These are phyloP conservation scores for Drosophila maculinotata DNA, from an alignment of 2,888 invertebrate species.

Conservation along the genomic window DNA sequence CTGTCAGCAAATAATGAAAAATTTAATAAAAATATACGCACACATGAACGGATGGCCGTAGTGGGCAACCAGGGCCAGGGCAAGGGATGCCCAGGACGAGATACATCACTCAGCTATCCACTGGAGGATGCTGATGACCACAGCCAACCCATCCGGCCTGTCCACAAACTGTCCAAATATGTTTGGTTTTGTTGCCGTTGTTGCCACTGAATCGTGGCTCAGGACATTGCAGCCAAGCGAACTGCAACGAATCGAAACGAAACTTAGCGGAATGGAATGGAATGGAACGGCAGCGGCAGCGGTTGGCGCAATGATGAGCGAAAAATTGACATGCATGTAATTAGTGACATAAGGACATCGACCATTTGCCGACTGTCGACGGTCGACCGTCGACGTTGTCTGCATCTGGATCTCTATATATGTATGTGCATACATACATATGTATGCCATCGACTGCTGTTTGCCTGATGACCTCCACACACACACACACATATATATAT, in stretches of 20 bases:
- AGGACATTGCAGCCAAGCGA: too few species aligned
- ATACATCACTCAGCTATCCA: slow-evolving; percentile 18
- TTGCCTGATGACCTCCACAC: slow-evolving; percentile 24
- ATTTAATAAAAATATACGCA: slow-evolving; percentile 73
- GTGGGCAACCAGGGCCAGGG: too few species aligned
- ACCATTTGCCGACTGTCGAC: slow-evolving; percentile 28
- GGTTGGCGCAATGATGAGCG: slow-evolving; percentile 69
- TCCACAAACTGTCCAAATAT: slow-evolving; percentile 80
- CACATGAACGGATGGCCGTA: slow-evolving; percentile 18
- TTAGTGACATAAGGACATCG: slow-evolving; percentile 74
- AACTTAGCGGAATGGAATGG: slow-evolving; percentile 8
- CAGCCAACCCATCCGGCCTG: slow-evolving; percentile 43
- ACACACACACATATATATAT: slow-evolving; percentile 47
- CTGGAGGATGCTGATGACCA: slow-evolving; percentile 36
- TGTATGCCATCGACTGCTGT: slow-evolving; percentile 22
- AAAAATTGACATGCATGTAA: slow-evolving; percentile 82
- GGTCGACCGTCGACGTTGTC: slow-evolving; percentile 25
- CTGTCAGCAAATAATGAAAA: slow-evolving; percentile 81
- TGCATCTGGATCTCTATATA: slow-evolving; percentile 18
- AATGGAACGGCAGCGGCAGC: not conserved
- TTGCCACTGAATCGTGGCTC: slow-evolving; percentile 41
- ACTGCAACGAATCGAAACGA: too few species aligned
- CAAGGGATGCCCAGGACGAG: not conserved
- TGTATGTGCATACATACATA: too few species aligned
- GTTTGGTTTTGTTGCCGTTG: slow-evolving; percentile 64